A percentile compares a stretch with the other conserved stretches of the same genome.
phyloP scores from a whole-genome alignment of 2,888 invertebrate species.

The Galerucella pusilla region DNA sequence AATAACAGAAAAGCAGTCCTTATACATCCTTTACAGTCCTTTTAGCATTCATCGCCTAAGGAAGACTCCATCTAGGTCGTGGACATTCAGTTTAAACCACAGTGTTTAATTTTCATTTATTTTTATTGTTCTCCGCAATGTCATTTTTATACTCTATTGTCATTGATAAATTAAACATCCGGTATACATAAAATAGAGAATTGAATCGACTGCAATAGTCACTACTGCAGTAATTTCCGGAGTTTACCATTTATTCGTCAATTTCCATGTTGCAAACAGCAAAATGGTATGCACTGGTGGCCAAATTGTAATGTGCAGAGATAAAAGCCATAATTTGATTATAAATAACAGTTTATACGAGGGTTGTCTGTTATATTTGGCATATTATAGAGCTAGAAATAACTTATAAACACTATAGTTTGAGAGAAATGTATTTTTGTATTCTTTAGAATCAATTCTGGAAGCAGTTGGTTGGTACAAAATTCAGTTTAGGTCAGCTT shows the following conservation, averaged over 20 bases:
- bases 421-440: no score
- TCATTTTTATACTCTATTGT: background rate
- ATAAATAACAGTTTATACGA: background rate
- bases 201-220: background rate
- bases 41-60: no score
- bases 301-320: background rate
- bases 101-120: background rate
- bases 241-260: background rate
- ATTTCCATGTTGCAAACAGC: background rate
- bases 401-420: no score
- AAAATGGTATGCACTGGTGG: background rate
- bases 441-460: no score
- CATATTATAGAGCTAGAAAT: no score
- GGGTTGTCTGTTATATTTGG: background rate
- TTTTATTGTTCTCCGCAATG: background rate
- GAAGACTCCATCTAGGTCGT: background rate
- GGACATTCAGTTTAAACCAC: background rate
- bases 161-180: background rate
- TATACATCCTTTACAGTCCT: no score
- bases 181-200: background rate
- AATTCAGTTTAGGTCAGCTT: no score
- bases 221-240: slow-evolving; percentile 1
- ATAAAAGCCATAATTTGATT: background rate
- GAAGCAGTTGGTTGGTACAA: no score
- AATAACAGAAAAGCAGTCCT: no score